These are phyloP conservation scores for Drosophila elegans DNA, from an alignment of 1,140 invertebrate genomes.

Conservation along the genomic window DNA sequence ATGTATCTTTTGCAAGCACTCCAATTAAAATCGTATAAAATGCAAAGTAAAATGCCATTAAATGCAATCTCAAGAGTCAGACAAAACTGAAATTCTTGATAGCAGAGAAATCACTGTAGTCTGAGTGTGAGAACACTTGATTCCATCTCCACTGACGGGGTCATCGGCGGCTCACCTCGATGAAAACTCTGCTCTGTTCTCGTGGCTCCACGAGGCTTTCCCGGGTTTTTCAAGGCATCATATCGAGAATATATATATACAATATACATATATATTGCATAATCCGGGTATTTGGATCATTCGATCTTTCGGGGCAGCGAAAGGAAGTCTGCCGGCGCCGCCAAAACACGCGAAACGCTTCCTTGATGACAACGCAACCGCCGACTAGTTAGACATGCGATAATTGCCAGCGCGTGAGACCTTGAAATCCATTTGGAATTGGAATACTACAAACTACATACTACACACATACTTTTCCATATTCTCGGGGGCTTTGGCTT, in stretches of 20 bases:
- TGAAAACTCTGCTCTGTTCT: constrained; percentile 31
- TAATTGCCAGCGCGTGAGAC: constrained; percentile 55
- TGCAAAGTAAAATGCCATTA: no score
- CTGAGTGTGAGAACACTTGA: constrained; percentile 11
- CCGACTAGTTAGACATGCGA: constrained; percentile 31
- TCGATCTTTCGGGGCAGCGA: constrained; percentile 3
- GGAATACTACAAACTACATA: no score
- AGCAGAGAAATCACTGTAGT: background rate
- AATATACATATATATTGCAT: background rate
- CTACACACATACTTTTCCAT: background rate
- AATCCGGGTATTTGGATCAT: constrained; percentile 9
- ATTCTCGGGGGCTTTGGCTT: constrained; percentile 8
- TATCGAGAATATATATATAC: no score
- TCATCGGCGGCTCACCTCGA: constrained; percentile 40
- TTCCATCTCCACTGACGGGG: constrained; percentile 26
- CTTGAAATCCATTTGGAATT: constrained; percentile 34
- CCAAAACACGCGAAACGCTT: constrained; percentile 15
- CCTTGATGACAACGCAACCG: constrained; percentile 21
- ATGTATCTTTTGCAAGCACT: background rate
- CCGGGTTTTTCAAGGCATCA: constrained; percentile 7
- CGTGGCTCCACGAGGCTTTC: constrained; percentile 9
- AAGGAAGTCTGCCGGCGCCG: constrained; percentile 18
- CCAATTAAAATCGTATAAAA: no score
- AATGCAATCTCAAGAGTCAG: background rate
- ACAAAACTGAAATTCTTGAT: no score